phyloP scores from a whole-genome alignment of 2,888 invertebrate species.

The Choreutis nemorana region DNA sequence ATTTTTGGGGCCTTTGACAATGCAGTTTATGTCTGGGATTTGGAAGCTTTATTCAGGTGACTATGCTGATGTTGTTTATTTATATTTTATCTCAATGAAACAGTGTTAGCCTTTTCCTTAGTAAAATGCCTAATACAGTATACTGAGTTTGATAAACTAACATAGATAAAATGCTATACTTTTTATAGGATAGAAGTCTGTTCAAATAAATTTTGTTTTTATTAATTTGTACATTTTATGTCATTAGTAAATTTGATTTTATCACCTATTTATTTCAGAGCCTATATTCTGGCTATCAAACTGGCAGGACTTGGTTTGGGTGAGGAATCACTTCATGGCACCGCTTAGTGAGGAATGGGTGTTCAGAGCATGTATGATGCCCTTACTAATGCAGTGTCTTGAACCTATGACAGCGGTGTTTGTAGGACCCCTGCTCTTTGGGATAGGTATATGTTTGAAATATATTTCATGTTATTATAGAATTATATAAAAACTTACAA shows the following conservation, averaged over 20 bases:
- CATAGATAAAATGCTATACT: too few relatives aligned
- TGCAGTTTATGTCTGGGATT: slow-evolving; percentile 74
- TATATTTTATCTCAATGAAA: slow-evolving; percentile 1
- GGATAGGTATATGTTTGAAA: too few relatives aligned
- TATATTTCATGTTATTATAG: too few relatives aligned
- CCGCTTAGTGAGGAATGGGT: slow-evolving; percentile 96
- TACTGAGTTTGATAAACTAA: too few relatives aligned
- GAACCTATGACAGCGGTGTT: slow-evolving; percentile 78
- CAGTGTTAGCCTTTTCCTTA: slow-evolving; percentile 1
- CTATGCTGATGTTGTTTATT: background rate
- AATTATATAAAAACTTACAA: too few relatives aligned
- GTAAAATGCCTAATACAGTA: too few relatives aligned
- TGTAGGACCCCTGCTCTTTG: slow-evolving; percentile 90
- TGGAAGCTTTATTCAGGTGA: slow-evolving; percentile 75
- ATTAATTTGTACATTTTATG: slow-evolving; percentile 1
- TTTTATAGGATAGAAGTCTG: too few relatives aligned
- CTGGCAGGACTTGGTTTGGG: slow-evolving; percentile 80
- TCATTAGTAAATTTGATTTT: slow-evolving; percentile 5
- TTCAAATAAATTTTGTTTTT: too few relatives aligned
- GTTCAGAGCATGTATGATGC: slow-evolving; percentile 95
- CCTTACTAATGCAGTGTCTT: slow-evolving; percentile 85
- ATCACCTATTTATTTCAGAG: slow-evolving; percentile 48
- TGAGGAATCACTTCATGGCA: slow-evolving; percentile 89
- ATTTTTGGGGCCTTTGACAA: slow-evolving; percentile 83
- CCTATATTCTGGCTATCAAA: slow-evolving; percentile 76